These are phyloP conservation scores for Tethya wilhelma DNA, from an alignment of 37 sponge, comb jelly and placozoan species.

Conservation along the genomic window DNA sequence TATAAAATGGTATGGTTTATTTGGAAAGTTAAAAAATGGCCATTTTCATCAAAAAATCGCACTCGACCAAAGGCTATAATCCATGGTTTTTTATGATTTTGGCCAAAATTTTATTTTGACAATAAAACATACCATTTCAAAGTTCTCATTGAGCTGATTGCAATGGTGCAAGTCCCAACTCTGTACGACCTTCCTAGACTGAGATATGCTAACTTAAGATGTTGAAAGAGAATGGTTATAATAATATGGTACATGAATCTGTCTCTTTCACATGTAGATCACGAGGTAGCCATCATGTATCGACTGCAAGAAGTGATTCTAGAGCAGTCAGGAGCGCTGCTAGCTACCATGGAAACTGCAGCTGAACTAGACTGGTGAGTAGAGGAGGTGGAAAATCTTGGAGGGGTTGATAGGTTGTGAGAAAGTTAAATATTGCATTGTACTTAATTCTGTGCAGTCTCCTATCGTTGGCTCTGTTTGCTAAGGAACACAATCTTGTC, in stretches of 20 bases:
- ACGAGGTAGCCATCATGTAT: slow-evolving; percentile 93
- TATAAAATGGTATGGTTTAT: too few species aligned
- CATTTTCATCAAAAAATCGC: too few species aligned
- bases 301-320: slow-evolving; percentile 90
- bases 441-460: slow-evolving; percentile 46
- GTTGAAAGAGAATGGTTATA: background rate
- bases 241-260: background rate
- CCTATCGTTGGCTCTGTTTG: slow-evolving; percentile 81
- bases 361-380: slow-evolving; percentile 97
- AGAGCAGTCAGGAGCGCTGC: slow-evolving; percentile 61
- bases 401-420: background rate
- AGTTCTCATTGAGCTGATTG: too few species aligned
- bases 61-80: too few species aligned
- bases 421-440: background rate
- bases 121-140: too few species aligned
- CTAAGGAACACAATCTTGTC: slow-evolving; percentile 84
- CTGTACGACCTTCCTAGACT: too few species aligned
- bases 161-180: too few species aligned
- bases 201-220: too few species aligned
- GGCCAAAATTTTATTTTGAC: too few species aligned
- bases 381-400: background rate
- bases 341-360: slow-evolving; percentile 75
- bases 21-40: too few species aligned
- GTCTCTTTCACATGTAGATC: slow-evolving; percentile 40
- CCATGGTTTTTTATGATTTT: too few species aligned